Evolutionary conservation across 2,113 vertebrate genomes (phyloP).

Genomic region (Chloropsis cyanopogon): DNA sequence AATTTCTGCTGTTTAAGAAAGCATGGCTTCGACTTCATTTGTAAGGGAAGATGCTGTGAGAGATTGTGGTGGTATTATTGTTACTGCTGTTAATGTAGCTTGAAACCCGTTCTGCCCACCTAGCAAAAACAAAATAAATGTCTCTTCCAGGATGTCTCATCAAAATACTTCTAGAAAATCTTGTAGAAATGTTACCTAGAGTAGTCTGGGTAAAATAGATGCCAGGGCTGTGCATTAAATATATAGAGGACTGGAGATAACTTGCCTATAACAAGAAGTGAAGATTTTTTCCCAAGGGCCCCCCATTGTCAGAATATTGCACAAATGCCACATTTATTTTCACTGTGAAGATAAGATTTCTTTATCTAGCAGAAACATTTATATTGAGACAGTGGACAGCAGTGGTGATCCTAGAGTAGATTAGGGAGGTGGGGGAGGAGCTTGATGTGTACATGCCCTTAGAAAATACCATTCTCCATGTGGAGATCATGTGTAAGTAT

Average conservation of each 20-base stretch:
- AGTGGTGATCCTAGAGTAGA: background rate
- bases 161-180: background rate
- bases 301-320: background rate
- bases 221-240: background rate
- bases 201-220: background rate
- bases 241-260: background rate
- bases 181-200: too few species aligned
- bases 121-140: background rate
- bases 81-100: background rate
- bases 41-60: background rate
- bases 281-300: background rate
- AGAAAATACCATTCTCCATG: accelerated
- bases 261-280: background rate
- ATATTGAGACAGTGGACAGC: background rate
- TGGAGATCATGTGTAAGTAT: accelerated
- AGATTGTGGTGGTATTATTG: background rate
- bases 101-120: background rate
- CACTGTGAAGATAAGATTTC: background rate
- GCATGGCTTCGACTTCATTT: background rate
- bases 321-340: background rate
- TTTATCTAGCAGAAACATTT: background rate
- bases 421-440: background rate
- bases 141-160: background rate
- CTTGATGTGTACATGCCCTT: accelerated
- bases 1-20: background rate